Conservation (phyloP, 2,797 vertebrate genomes). For the Hipposideros larvatus region DNA sequence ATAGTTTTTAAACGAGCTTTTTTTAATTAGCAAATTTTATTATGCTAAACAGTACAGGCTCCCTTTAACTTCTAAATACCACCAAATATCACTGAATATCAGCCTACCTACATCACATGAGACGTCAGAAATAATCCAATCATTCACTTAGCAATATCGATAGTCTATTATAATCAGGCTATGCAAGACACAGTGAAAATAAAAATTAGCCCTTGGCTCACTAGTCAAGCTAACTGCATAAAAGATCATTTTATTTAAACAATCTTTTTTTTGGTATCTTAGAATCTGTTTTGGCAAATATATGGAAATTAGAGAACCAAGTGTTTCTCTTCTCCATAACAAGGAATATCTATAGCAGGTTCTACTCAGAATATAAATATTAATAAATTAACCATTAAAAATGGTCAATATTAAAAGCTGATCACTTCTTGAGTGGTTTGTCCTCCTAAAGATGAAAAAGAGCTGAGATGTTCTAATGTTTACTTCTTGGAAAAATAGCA, state of each 20-base stretch:
- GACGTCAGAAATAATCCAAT: slow-evolving; percentile 27
- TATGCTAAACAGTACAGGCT: neutral
- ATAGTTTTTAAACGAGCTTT: slow-evolving; percentile 28
- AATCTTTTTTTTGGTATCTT: neutral
- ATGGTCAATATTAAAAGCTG: slow-evolving; percentile 14
- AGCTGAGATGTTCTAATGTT: neutral
- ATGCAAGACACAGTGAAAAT: slow-evolving; percentile 4
- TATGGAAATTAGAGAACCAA: slow-evolving; percentile 36
- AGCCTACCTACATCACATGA: neutral
- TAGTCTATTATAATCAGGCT: slow-evolving; percentile 40
- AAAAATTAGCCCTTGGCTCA: slow-evolving; percentile 41
- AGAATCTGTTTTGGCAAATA: slow-evolving; percentile 63
- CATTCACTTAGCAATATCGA: slow-evolving; percentile 46
- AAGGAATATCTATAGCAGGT: slow-evolving; percentile 17
- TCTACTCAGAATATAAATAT: slow-evolving; percentile 28
- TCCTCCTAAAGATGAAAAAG: slow-evolving; percentile 34
- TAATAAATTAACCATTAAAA: neutral
- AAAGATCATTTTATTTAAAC: slow-evolving; percentile 30
- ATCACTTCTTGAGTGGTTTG: slow-evolving; percentile 39
- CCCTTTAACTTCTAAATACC: slow-evolving; percentile 52
- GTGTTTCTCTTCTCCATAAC: slow-evolving; percentile 38
- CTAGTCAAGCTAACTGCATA: neutral
- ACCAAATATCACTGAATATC: neutral
- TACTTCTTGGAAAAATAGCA: slow-evolving; percentile 1
- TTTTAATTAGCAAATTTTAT: slow-evolving; percentile 47